Conservation (phyloP, 1,140 invertebrate species). For the Drosophila mauritiana region DNA sequence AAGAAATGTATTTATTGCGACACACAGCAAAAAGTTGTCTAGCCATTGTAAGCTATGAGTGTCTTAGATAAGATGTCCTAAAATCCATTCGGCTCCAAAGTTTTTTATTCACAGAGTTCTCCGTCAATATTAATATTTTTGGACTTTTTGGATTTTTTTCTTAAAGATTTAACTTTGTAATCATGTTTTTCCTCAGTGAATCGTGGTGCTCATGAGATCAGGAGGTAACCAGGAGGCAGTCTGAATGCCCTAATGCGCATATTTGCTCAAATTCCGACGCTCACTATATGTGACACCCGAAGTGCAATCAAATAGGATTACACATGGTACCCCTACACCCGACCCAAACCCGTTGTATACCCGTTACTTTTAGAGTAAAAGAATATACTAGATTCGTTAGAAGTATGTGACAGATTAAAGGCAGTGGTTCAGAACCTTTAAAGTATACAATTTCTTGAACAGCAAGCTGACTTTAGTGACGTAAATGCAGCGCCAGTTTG, state of each 20-base stretch:
- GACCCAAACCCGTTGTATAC: neutral
- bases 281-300: constrained; percentile 71
- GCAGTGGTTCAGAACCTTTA: too few relatives aligned
- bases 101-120: too few relatives aligned
- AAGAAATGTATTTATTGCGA: constrained; percentile 27
- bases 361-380: too few relatives aligned
- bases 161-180: too few relatives aligned
- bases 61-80: too few relatives aligned
- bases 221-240: constrained; percentile 12
- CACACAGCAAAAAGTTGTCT: constrained; percentile 2
- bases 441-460: too few relatives aligned
- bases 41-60: neutral
- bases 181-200: neutral
- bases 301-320: constrained; percentile 6
- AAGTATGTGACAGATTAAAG: too few relatives aligned
- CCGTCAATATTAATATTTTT: neutral
- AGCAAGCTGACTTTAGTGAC: too few relatives aligned
- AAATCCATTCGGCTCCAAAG: too few relatives aligned
- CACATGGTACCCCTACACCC: neutral
- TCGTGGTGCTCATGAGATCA: neutral
- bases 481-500: too few relatives aligned
- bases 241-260: constrained; percentile 60
- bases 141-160: neutral
- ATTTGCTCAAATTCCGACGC: constrained; percentile 72
- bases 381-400: too few relatives aligned